Conservation (phyloP, 2,113 vertebrate genomes). For the Poicephalus meyeri region DNA sequence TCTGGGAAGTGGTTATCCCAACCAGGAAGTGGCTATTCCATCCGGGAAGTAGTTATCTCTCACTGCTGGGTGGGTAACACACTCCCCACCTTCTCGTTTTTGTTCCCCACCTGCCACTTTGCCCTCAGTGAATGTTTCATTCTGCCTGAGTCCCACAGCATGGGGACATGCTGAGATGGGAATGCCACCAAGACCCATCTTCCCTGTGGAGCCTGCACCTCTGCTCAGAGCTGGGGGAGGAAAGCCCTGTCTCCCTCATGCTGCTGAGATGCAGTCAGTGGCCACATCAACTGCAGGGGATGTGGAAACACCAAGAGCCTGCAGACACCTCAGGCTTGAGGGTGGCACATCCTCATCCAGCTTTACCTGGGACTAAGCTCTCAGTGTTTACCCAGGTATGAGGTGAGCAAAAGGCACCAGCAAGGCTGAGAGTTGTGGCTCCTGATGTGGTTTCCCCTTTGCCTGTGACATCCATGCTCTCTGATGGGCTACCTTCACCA, state of each 20-base stretch:
- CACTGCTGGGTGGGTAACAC: not conserved
- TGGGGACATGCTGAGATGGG: not conserved
- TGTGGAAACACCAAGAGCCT: not conserved
- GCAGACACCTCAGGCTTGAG: not conserved
- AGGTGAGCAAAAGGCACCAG: not conserved
- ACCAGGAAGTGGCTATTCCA: rapidly evolving
- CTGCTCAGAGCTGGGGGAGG: not conserved
- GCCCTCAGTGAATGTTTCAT: not conserved
- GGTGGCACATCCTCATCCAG: not conserved
- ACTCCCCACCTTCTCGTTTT: not conserved
- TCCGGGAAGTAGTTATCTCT: rapidly evolving
- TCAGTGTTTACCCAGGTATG: not conserved
- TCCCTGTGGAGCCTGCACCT: not conserved
- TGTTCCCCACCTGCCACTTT: not conserved
- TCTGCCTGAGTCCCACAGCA: not conserved
- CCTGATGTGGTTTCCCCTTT: not conserved
- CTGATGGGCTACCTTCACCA: not conserved
- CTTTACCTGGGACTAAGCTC: not conserved
- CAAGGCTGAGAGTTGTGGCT: rapidly evolving
- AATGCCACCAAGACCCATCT: not conserved
- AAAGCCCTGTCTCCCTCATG: rapidly evolving
- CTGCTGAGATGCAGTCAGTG: not conserved
- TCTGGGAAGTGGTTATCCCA: not conserved
- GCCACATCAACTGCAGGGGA: not conserved
- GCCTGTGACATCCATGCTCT: not conserved